Evolutionary conservation across 35 echinoderm and acorn worm species (phyloP), one percentile per base, ranked within the genome.

Genomic region (Ptychodera flava): DNA sequence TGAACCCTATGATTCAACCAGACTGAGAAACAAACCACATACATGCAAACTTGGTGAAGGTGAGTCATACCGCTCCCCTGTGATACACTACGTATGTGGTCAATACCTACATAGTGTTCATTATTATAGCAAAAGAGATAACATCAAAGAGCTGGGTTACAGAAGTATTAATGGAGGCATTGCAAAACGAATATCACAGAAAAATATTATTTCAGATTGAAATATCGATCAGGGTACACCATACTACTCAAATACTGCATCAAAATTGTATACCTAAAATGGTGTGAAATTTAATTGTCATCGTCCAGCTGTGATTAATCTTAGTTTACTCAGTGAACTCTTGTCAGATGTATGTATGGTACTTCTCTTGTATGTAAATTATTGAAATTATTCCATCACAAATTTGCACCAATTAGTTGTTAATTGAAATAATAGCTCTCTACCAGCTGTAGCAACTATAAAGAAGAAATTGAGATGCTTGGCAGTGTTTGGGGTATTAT

Each of bases 1-100:
- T 91, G 95, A 93, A 33, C 95, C 95, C 1, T 93, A 91, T 86
- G 95, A 97, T 37, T 97, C 95, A 52, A 93, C 92, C n/a, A 86
- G 91, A 79, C 79, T 93, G 1, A 87, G 95, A 37, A 93, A 89
- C 33, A 91, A 84, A 80, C 89, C 95, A 84, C 80, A 97, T 52
- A 91, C 91, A 77, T 80, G 86, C 16, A 86, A 35, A 30, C 87
- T 97, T 12, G 91, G 95, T 10, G n/a, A 35, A 45, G 95, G 95
- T 97, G 35, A 0, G 16, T 31, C 10, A 86, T 33, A 34, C 38
- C 14, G 27, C 37, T 34, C 31, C 10, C 22, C 29, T 28, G 6
- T 32, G 15, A 28, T 36, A 53, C 15, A 12, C 15, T 15, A 15
- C 36, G 29, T 10, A 6, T 33, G 35, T 81, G 86, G 29, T 29